phyloP scores from a whole-genome alignment of 2,113 vertebrate species.

The Haplotaxodon microlepis region DNA sequence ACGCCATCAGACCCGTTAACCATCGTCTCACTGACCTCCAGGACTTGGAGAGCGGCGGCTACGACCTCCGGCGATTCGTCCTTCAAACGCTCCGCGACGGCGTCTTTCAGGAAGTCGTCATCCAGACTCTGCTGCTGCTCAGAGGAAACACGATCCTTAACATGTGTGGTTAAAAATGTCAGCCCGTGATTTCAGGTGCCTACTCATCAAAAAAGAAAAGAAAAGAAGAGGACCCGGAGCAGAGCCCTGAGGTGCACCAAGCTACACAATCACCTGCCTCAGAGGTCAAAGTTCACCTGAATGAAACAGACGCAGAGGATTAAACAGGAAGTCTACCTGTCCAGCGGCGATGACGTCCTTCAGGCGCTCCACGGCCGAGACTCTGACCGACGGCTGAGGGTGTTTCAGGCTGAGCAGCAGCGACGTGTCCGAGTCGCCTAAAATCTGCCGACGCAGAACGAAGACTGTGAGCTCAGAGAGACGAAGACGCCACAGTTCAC shows the following conservation, averaged over 20 bases:
- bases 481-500: rapidly evolving
- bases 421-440: conserved; percentile 84
- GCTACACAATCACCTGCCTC: neutral
- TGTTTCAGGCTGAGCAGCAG: conserved; percentile 92
- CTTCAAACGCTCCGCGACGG: conserved; percentile 76
- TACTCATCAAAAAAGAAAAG: too few species aligned
- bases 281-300: neutral
- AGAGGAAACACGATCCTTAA: neutral
- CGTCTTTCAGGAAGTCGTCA: conserved; percentile 80
- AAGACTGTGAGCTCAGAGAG: neutral
- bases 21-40: conserved; percentile 71
- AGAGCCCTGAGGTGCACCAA: neutral
- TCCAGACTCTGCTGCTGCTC: conserved; percentile 75
- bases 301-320: neutral
- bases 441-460: conserved; percentile 68
- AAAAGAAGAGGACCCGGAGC: neutral
- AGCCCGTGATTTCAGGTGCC: neutral
- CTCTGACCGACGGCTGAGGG: conserved; percentile 79
- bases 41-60: conserved; percentile 69
- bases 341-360: conserved; percentile 68
- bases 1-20: neutral
- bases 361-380: conserved; percentile 82
- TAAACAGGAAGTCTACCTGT: conserved; percentile 68
- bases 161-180: neutral
- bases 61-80: conserved; percentile 84